Evolutionary conservation across 2,113 vertebrate genomes (phyloP).

Genomic region (Melierax canorus): DNA sequence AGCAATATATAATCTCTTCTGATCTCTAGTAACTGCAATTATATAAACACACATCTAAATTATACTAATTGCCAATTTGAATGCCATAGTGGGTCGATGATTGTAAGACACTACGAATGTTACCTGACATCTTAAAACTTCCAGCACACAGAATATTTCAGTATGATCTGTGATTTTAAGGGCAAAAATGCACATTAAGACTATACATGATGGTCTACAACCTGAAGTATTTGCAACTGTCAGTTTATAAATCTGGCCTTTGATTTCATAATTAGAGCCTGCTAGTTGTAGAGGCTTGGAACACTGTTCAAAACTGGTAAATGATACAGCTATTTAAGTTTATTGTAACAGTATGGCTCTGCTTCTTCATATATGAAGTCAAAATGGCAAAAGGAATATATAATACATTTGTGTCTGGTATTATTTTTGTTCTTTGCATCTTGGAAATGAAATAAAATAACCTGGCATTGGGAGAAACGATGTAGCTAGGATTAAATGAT

Average conservation of each 20-base stretch:
- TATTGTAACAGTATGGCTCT: neutral
- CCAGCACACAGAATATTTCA: neutral
- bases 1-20: neutral
- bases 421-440: neutral
- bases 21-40: neutral
- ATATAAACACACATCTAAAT: neutral
- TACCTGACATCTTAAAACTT: neutral
- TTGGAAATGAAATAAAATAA: neutral
- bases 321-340: rapidly evolving
- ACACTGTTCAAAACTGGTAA: neutral
- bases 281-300: neutral
- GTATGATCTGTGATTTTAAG: neutral
- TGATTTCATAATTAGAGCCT: neutral
- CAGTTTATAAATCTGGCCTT: neutral
- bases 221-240: neutral
- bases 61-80: neutral
- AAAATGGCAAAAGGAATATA: neutral
- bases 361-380: neutral
- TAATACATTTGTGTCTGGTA: neutral
- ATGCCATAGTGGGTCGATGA: neutral
- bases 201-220: rapidly evolving
- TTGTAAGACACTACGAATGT: neutral
- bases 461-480: neutral
- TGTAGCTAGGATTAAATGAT: neutral
- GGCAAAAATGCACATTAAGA: neutral